Evolutionary conservation across 2,797 vertebrate genomes (phyloP).

Genomic region (Poliocrania exsul): DNA sequence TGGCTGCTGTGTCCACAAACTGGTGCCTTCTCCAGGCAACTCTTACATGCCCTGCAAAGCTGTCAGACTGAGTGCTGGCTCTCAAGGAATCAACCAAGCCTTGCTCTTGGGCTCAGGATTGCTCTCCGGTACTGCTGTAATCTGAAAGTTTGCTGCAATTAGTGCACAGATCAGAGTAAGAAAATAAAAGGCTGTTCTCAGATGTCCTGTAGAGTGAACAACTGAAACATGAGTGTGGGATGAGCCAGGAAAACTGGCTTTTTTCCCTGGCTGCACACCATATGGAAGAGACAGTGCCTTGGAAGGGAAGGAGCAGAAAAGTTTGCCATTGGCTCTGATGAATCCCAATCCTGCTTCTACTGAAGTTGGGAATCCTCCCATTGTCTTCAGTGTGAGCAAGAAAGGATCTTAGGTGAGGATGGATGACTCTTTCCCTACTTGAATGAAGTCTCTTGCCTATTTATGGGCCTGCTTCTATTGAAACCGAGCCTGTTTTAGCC

Average conservation of each 20-base stretch:
- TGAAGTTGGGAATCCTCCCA: slow-evolving; percentile 53
- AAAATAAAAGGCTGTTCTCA: slow-evolving; percentile 63
- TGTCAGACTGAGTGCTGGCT: slow-evolving; percentile 49
- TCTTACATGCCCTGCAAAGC: slow-evolving; percentile 24
- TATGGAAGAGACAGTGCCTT: slow-evolving; percentile 65
- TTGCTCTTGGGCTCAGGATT: slow-evolving; percentile 45
- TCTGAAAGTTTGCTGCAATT: slow-evolving; percentile 29
- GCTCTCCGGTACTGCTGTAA: slow-evolving; percentile 44
- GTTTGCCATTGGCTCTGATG: slow-evolving; percentile 62
- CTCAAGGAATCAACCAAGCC: not conserved
- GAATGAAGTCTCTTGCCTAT: slow-evolving; percentile 70
- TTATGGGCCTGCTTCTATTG: slow-evolving; percentile 70
- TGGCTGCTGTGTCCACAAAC: slow-evolving; percentile 39
- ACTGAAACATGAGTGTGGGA: slow-evolving; percentile 42
- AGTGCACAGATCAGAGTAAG: slow-evolving; percentile 17
- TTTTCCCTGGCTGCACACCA: slow-evolving; percentile 23
- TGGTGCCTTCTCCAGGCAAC: slow-evolving; percentile 64
- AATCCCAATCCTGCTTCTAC: slow-evolving; percentile 57
- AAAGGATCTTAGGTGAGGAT: slow-evolving; percentile 62
- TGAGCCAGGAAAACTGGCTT: slow-evolving; percentile 41
- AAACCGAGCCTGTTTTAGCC: slow-evolving; percentile 71
- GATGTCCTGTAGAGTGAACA: slow-evolving; percentile 48
- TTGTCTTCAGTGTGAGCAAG: slow-evolving; percentile 58
- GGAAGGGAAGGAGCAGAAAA: slow-evolving; percentile 59
- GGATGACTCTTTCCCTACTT: slow-evolving; percentile 66